Percentiles rank a stretch among this genome's conserved stretches.
Evolutionary conservation across 2,797 vertebrate genomes (phyloP).

Genomic region (Glossophaga mutica): DNA sequence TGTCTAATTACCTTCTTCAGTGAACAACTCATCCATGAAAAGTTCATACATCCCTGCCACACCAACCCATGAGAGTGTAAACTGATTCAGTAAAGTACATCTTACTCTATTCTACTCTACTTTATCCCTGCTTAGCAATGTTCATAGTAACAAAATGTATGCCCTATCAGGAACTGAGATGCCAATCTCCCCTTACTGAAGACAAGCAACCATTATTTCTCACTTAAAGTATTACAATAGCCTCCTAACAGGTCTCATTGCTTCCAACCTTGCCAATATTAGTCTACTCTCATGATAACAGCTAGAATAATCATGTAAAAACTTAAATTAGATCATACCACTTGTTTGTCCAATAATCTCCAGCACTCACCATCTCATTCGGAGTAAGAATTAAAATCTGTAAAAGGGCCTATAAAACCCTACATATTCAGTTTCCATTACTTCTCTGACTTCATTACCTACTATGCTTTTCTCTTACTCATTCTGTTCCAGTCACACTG

Average conservation of each 20-base stretch:
- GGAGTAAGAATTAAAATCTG: background rate
- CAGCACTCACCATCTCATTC: background rate
- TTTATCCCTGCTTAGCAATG: background rate
- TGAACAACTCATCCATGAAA: background rate
- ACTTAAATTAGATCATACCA: background rate
- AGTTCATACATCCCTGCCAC: background rate
- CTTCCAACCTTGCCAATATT: background rate
- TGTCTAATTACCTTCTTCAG: background rate
- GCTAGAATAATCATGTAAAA: background rate
- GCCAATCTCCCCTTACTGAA: background rate
- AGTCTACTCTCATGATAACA: background rate
- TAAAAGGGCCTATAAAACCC: background rate
- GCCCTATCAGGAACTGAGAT: background rate
- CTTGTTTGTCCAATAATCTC: background rate
- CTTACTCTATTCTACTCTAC: background rate
- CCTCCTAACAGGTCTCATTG: background rate
- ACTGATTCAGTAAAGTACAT: background rate
- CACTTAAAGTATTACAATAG: background rate
- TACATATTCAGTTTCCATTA: background rate
- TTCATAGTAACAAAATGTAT: background rate
- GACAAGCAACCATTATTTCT: background rate
- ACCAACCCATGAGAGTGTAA: background rate
- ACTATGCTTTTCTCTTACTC: background rate
- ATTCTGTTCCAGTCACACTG: background rate
- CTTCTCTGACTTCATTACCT: background rate